Conservation (phyloP, 1,140 invertebrate genomes). For the Cherax quadricarinatus region DNA sequence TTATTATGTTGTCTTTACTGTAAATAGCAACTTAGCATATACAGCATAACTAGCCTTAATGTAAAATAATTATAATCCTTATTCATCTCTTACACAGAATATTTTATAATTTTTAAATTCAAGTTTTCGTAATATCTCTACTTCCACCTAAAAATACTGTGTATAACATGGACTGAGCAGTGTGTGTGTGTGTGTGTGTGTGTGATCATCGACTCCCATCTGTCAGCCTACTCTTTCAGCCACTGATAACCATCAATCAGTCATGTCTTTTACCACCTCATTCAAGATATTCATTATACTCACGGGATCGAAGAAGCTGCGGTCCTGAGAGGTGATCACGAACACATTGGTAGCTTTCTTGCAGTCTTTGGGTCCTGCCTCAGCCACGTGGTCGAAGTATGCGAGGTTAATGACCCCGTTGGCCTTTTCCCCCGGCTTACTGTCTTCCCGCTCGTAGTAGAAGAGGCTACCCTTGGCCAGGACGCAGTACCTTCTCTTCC, state of each 20-base stretch:
- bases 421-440: conserved; percentile 74
- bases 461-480: conserved; percentile 75
- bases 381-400: conserved; percentile 75
- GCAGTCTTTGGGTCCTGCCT: conserved; percentile 74
- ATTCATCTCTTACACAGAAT: too few relatives aligned
- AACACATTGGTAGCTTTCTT: conserved; percentile 75
- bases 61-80: too few relatives aligned
- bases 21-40: too few relatives aligned
- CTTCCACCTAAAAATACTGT: too few relatives aligned
- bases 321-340: conserved; percentile 75
- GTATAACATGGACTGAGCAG: too few relatives aligned
- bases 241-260: neutral
- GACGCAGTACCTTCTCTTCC: conserved; percentile 75
- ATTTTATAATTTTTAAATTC: too few relatives aligned
- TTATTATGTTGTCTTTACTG: too few relatives aligned
- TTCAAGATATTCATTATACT: neutral
- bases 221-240: neutral
- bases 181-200: too few relatives aligned
- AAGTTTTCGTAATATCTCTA: too few relatives aligned
- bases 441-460: conserved; percentile 75
- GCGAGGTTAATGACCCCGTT: conserved; percentile 76
- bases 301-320: conserved; percentile 76
- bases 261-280: too few relatives aligned
- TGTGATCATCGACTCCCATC: too few relatives aligned
- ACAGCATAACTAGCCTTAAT: too few relatives aligned